Base-by-base conservation (phyloP, 1,140 invertebrate species). In the Andrena cerasifolii region DNA sequence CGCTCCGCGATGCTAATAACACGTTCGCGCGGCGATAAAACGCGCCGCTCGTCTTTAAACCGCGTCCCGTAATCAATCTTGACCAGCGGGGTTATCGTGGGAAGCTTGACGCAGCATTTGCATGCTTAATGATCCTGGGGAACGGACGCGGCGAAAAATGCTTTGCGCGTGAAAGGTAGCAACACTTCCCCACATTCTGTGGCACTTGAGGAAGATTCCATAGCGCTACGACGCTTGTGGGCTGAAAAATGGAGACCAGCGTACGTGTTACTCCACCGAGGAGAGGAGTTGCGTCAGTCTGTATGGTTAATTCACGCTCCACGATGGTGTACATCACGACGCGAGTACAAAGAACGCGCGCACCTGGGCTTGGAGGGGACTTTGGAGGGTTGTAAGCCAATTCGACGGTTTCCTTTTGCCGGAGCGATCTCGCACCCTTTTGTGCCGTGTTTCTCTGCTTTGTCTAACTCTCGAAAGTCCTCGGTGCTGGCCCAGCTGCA, bases 121-220 rank as follows among this genome's bases (percentile, higher is more conserved):
- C 61, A 78, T 80, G 18, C 49, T 72, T 63, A 72, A 80, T 66
- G 53, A 78, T 31, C 16, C 40, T n/a, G n/a, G n/a, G n/a, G n/a
- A n/a, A n/a, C n/a, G n/a, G n/a, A n/a, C n/a, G n/a, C n/a, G n/a
- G n/a, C n/a, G n/a, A n/a, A n/a, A n/a, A n/a, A n/a, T n/a, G n/a
- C n/a, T n/a, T n/a, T n/a, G n/a, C n/a, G n/a, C n/a, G n/a, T n/a
- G n/a, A n/a, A n/a, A n/a, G n/a, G n/a, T n/a, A n/a, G n/a, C n/a
- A n/a, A n/a, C n/a, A n/a, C n/a, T n/a, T n/a, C n/a, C n/a, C n/a
- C n/a, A n/a, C n/a, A n/a, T n/a, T n/a, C n/a, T n/a, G n/a, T n/a
- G n/a, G n/a, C n/a, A n/a, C n/a, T n/a, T n/a, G n/a, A n/a, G n/a
- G n/a, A n/a, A n/a, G n/a, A n/a, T n/a, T n/a, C n/a, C n/a, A n/a